These are phyloP conservation scores for Aeoliscus strigatus DNA, from an alignment of 2,797 vertebrate genomes.

Conservation along the genomic window DNA sequence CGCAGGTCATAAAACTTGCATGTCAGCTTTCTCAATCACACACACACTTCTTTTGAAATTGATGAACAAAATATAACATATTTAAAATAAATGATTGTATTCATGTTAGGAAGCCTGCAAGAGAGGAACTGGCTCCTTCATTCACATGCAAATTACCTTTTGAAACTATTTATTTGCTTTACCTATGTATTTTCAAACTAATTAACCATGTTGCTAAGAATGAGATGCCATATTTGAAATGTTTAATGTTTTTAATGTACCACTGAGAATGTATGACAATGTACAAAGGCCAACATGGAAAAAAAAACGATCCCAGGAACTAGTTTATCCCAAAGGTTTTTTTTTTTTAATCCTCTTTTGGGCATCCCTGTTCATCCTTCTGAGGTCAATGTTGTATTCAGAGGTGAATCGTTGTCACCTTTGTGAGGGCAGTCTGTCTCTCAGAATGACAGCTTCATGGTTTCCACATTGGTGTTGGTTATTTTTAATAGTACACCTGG, in stretches of 20 bases:
- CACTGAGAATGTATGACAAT: not conserved
- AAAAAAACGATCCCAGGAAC: not conserved
- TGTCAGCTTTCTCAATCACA: slow-evolving; percentile 31
- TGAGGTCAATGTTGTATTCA: slow-evolving; percentile 19
- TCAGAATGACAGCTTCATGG: slow-evolving; percentile 16
- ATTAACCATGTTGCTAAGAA: too few relatives aligned
- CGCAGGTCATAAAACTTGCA: slow-evolving; percentile 45
- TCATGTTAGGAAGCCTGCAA: too few relatives aligned
- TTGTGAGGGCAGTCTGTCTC: not conserved
- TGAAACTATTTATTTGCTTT: too few relatives aligned
- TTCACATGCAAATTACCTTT: too few relatives aligned
- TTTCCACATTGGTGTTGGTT: slow-evolving; percentile 14
- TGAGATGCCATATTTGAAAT: too few relatives aligned
- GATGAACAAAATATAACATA: slow-evolving; percentile 1
- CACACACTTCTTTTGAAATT: slow-evolving; percentile 5
- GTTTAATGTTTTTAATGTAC: not conserved
- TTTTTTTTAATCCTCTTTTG: rapidly evolving
- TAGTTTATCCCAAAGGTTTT: not conserved
- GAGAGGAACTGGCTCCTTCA: too few relatives aligned
- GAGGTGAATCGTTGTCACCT: slow-evolving; percentile 7
- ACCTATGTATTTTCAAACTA: too few relatives aligned
- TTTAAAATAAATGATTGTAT: too few relatives aligned
- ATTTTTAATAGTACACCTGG: slow-evolving; percentile 17
- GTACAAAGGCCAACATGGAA: too few relatives aligned
- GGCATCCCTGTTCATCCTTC: slow-evolving; percentile 4